Evolutionary conservation across 2,113 vertebrate species (phyloP).

Genomic region (human): DNA sequence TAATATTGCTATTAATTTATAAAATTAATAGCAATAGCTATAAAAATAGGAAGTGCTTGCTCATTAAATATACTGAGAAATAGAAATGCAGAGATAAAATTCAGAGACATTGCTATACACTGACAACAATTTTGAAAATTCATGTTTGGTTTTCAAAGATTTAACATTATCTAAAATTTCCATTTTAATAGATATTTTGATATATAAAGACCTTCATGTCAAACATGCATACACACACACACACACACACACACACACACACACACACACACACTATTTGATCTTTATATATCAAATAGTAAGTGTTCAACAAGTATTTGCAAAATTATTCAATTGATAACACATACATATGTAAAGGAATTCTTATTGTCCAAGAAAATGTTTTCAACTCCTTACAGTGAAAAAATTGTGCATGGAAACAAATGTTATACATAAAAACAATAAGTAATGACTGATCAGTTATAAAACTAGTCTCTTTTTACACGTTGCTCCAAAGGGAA

Average conservation of each 20-base stretch:
- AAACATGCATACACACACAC: background rate
- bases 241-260: too few relatives aligned
- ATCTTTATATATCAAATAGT: background rate
- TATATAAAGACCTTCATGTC: background rate
- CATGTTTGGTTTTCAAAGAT: background rate
- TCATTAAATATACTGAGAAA: background rate
- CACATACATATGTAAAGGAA: background rate
- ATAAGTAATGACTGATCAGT: background rate
- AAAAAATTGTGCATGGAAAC: background rate
- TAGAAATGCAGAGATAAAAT: background rate
- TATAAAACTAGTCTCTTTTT: background rate
- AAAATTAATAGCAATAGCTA: background rate
- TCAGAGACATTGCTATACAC: background rate
- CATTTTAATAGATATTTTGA: background rate
- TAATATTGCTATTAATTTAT: too few relatives aligned
- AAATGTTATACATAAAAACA: background rate
- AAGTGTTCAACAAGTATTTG: background rate
- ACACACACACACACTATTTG: too few relatives aligned
- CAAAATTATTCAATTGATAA: slow-evolving; percentile 16
- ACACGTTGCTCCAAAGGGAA: background rate
- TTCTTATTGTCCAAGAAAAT: background rate
- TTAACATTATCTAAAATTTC: background rate
- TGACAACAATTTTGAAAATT: background rate
- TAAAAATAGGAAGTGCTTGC: background rate
- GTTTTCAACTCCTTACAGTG: background rate